A percentile compares a stretch with the other conserved stretches of the same genome.
These are phyloP conservation scores for Parotocinclus haroldoi DNA, from an alignment of 2,797 vertebrate species.

Conservation along the genomic window DNA sequence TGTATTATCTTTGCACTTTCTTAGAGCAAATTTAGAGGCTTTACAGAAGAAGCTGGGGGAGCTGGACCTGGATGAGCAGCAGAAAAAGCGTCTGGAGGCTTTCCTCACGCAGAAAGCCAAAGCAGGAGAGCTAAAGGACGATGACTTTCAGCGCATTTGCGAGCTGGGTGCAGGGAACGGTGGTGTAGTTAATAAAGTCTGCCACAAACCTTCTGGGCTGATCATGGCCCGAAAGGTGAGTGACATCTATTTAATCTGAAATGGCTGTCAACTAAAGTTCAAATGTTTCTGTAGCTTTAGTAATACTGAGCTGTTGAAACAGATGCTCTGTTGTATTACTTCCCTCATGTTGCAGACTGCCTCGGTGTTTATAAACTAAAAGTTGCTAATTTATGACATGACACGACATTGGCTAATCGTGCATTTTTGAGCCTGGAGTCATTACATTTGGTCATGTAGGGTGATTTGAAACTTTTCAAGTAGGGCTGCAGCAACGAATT, in stretches of 20 bases:
- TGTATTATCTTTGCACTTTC: not conserved
- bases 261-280: too few relatives aligned
- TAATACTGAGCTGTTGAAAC: too few relatives aligned
- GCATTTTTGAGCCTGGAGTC: too few relatives aligned
- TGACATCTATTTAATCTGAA: not conserved
- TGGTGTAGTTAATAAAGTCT: constrained; percentile 95
- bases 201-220: constrained; percentile 89
- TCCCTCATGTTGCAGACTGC: too few relatives aligned
- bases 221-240: constrained; percentile 95
- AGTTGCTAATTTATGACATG: too few relatives aligned
- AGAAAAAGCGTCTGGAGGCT: constrained; percentile 89
- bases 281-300: too few relatives aligned
- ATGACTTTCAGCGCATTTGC: constrained; percentile 91
- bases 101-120: constrained; percentile 97
- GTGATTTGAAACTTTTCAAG: too few relatives aligned
- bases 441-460: too few relatives aligned
- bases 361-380: too few relatives aligned
- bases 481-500: too few relatives aligned
- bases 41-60: constrained; percentile 94
- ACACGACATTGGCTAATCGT: too few relatives aligned
- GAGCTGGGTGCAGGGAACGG: constrained; percentile 94
- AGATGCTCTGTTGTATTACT: too few relatives aligned
- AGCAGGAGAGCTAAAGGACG: constrained; percentile 93
- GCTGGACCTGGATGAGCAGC: constrained; percentile 91
- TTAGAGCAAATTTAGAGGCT: constrained; percentile 87